Evolutionary conservation across 23 tunicate species (phyloP).

Genomic region (Ciona savignyi): DNA sequence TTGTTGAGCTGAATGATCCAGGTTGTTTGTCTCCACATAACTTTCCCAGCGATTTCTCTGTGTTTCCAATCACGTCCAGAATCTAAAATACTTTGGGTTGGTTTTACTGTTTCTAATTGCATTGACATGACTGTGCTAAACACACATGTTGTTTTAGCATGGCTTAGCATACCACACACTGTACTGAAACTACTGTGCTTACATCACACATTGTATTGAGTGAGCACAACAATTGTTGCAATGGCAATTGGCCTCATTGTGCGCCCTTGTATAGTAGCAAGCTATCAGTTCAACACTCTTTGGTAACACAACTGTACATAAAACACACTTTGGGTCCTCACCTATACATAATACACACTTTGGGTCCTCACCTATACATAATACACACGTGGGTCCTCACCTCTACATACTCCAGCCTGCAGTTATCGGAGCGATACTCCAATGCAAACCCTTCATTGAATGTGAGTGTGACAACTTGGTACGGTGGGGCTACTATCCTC

Average conservation of each 20-base stretch:
- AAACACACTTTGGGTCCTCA: too few species aligned
- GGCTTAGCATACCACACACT: too few species aligned
- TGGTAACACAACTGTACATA: too few species aligned
- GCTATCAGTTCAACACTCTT: too few species aligned
- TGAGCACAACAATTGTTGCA: too few species aligned
- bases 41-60: constrained; percentile 42
- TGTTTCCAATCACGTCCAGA: constrained; percentile 32
- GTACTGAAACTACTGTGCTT: too few species aligned
- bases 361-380: too few species aligned
- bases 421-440: constrained; percentile 16
- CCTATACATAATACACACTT: too few species aligned
- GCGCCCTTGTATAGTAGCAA: too few species aligned
- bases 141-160: background rate
- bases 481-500: constrained; percentile 47
- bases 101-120: background rate
- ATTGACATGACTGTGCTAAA: background rate
- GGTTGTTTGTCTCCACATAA: constrained; percentile 50
- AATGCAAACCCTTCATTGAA: constrained; percentile 19
- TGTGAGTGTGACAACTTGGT: constrained; percentile 12
- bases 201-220: too few species aligned
- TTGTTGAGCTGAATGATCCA: constrained; percentile 29
- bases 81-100: constrained; percentile 16
- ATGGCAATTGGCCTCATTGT: too few species aligned
- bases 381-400: too few species aligned
- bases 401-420: constrained; percentile 19